Conservation (phyloP, 2,113 vertebrate genomes). For the Hemiscyllium ocellatum region DNA sequence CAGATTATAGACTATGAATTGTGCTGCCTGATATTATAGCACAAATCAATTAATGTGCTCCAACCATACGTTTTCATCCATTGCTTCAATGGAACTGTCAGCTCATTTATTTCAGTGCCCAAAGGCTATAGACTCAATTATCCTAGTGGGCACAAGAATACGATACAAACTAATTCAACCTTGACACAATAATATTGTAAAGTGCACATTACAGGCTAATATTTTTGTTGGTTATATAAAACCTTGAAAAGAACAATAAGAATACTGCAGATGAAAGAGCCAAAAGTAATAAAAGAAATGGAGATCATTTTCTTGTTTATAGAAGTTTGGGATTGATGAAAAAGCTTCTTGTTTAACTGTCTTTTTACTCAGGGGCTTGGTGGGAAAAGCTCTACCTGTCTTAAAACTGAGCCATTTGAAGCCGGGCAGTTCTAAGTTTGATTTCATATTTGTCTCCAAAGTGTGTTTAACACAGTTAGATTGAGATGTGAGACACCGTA, state of each 20-base stretch:
- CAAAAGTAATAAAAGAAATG: slow-evolving; percentile 14
- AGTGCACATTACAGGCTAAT: neutral
- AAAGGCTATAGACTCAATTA: neutral
- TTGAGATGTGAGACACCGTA: neutral
- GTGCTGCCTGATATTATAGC: neutral
- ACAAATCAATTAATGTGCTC: neutral
- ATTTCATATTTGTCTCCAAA: neutral
- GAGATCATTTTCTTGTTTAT: neutral
- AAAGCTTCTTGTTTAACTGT: neutral
- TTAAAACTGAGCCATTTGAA: neutral
- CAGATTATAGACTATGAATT: neutral
- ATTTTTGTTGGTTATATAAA: neutral
- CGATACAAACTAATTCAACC: neutral
- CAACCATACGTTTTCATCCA: neutral
- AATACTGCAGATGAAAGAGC: neutral
- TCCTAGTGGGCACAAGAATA: neutral
- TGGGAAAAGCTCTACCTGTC: neutral
- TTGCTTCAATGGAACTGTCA: neutral
- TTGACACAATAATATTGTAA: neutral
- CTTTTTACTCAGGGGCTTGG: neutral
- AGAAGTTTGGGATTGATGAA: neutral
- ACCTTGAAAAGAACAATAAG: neutral
- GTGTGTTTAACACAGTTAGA: neutral
- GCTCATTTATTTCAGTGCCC: neutral
- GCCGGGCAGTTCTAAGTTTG: neutral